Evolutionary conservation across 2,113 vertebrate genomes (phyloP), one percentile per base, ranked within the genome.

Genomic region (Rhynchomys soricoides): DNA sequence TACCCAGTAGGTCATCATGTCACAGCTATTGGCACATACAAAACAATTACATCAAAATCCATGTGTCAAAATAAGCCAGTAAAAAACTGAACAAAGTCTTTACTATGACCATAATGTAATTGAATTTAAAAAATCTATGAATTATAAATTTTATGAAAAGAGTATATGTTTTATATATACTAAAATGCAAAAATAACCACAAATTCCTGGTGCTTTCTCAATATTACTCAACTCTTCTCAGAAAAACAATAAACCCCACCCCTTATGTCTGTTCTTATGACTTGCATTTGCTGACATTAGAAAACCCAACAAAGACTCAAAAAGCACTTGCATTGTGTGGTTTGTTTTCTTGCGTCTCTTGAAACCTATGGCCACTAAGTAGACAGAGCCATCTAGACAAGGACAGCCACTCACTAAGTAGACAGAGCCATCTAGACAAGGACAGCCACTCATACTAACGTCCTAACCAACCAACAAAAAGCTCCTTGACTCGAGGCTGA

Each of bases 251-350:
- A 21, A 95, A 66, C 62, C 73, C 68, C 40, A 90, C 1, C 5
- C 52, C 29, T 50, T 90, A 9, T 71, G 24, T 86, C 17, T 86
- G 45, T 59, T 40, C 73, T 87, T 34, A 3, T 86, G 86, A 95
- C 57, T 94, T 94, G 37, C 48, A 89, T 92, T 94, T 95, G 64
- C n/a, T 77, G 43, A 94, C 66, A 94, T 70, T 57, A 86, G 57
- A 17, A 97, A 89, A 75, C 31, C 17, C 78, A 13, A 95, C 34
- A 81, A 11, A 81, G 40, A 62, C 24, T 88, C 73, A 74, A 31
- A 75, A 55, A 40, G 31, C 31, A 91, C 79, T 40, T 88, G 40
- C 6, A 74, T 3, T 43, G 3, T 86, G 34, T 37, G 10, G 26
- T 81, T 86, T 95, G 7, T 22, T 86, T 52, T 94, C 64, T 31